A percentile compares a stretch with the other conserved stretches of the same genome.
phyloP scores from a whole-genome alignment of 2,113 vertebrate genomes.

The Isurus oxyrinchus region DNA sequence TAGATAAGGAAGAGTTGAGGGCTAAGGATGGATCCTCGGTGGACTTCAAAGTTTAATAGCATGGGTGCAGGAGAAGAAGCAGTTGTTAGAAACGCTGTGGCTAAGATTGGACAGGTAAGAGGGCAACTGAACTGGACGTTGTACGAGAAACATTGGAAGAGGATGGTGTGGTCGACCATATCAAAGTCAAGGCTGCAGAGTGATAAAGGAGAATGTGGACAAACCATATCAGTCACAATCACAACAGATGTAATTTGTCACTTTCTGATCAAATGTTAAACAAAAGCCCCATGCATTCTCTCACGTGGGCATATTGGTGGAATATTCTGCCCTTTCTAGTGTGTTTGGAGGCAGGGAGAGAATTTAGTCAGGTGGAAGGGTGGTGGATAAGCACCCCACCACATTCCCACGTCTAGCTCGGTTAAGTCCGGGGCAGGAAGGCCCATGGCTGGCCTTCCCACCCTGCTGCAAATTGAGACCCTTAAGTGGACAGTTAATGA shows the following conservation, averaged over 20 bases:
- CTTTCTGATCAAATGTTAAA: not conserved
- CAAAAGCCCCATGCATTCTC: not conserved
- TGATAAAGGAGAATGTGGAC: not conserved
- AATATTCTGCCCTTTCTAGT: too few species aligned
- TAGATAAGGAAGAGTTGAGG: not conserved
- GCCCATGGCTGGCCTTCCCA: too few species aligned
- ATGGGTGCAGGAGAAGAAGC: not conserved
- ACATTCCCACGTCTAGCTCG: too few species aligned
- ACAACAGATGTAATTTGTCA: not conserved
- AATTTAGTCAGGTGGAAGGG: too few species aligned
- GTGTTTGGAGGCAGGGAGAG: too few species aligned
- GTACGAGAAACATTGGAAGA: not conserved
- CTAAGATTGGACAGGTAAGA: not conserved
- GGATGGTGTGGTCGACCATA: too few species aligned
- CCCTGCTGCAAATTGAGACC: too few species aligned
- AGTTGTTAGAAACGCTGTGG: not conserved
- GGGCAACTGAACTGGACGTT: not conserved
- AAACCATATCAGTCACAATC: not conserved
- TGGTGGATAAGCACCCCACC: too few species aligned
- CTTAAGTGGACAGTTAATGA: too few species aligned
- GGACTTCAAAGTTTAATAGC: not conserved
- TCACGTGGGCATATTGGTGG: not conserved
- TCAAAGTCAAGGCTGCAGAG: not conserved
- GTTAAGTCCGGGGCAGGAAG: too few species aligned
- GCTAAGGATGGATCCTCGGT: not conserved